Base-by-base conservation (phyloP, 2,888 invertebrate genomes). In the Erynnis tages region DNA sequence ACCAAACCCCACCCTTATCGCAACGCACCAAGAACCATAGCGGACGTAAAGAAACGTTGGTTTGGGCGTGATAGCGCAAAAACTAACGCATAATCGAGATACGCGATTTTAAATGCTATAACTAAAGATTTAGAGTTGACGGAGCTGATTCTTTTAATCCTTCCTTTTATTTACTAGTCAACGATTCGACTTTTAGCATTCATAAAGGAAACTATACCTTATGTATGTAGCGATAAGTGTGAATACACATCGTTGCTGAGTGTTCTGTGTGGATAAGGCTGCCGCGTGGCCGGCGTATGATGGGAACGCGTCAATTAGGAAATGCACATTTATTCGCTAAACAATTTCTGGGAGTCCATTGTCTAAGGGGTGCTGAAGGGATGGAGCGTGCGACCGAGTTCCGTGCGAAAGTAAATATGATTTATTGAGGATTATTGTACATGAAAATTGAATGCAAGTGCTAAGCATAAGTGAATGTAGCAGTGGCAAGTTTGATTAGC, bases 231-330 rank as follows among this genome's bases (percentile, higher is more conserved):
- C 0, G 0, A 29, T 72, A 79, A 40, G 55, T 60, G 53, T 54
- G 34, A 53, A 35, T 58, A 53, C n/a, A n/a, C n/a, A 67, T 11
- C 32, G 1, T 43, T 54, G 40, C n/a, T 16, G 1, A 19, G 5
- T 17, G 53, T 27, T 65, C 41, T 57, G 71, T 71, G 72, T 71
- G 67, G 67, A 67, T 69, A 64, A 59, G 53, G 56, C 56, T 37
- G 88, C 82, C 87, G 82, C 87, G 87, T 87, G 87, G 62, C 86
- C 61, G 82, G 76, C 84, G 73, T 69, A 72, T 76, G 83, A 74
- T 82, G 74, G 81, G 83, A 84, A 81, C 68, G 71, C 66, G 65
- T 70, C 85, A 86, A 87, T 87, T 87, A 87, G 83, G 81, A 82
- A 79, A 82, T 73, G 84, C 82, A 80, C 79, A 84, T 79, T 75